Percentiles rank a stretch among this genome's conserved stretches.
Conservation (phyloP, 2,888 invertebrate genomes). For the Cephalotes varians region DNA sequence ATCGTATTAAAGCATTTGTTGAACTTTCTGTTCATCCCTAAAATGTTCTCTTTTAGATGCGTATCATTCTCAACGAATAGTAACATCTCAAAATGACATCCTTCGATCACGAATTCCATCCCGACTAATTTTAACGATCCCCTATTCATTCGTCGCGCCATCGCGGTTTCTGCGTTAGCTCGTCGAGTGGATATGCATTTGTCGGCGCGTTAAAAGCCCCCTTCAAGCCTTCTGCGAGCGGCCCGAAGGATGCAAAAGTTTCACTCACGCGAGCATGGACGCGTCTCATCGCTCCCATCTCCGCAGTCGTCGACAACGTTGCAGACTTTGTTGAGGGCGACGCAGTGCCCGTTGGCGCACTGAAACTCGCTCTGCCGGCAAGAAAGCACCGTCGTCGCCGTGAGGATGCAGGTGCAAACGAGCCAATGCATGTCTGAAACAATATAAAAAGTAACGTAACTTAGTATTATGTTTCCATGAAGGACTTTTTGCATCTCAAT, state of each 20-base stretch:
- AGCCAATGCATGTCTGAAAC: conserved; percentile 83
- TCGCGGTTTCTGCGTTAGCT: conserved; percentile 15
- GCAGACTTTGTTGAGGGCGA: conserved; percentile 92
- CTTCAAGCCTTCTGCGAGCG: conserved; percentile 6
- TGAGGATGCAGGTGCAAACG: conserved; percentile 79
- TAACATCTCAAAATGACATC: conserved; percentile 6
- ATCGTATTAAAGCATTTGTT: not conserved
- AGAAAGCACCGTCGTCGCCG: conserved; percentile 79
- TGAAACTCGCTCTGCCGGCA: conserved; percentile 87
- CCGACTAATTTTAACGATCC: conserved; percentile 44
- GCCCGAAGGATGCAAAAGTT: conserved; percentile 54
- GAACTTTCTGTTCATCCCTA: not conserved
- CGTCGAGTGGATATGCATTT: conserved; percentile 49
- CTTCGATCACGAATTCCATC: not conserved
- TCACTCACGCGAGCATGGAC: conserved; percentile 92
- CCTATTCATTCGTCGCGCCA: conserved; percentile 40
- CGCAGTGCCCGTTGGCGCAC: conserved; percentile 87
- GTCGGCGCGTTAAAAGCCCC: conserved; percentile 45
- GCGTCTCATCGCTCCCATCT: conserved; percentile 92
- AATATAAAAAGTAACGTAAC: conserved; percentile 41
- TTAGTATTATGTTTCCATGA: not conserved
- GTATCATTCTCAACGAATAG: not conserved
- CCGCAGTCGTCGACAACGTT: conserved; percentile 92
- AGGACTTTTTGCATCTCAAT: not conserved
- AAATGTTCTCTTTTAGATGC: not conserved